Evolutionary conservation across 2,797 vertebrate genomes (phyloP).

Genomic region (Pseudochromis fuscus): DNA sequence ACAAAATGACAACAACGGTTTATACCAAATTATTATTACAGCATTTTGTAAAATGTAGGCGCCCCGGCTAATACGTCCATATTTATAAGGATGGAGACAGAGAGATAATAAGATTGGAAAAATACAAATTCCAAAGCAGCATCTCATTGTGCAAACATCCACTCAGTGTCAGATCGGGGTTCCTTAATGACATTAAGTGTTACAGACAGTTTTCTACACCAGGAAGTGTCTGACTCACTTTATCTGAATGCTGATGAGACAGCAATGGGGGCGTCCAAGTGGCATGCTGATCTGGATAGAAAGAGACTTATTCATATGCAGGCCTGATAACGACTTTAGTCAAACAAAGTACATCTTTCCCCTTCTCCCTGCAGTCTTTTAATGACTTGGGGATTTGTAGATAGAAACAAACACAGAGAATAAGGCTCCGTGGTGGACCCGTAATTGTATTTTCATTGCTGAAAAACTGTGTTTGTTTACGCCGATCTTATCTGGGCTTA

Average conservation of each 20-base stretch:
- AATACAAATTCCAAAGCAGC: slow-evolving; percentile 7
- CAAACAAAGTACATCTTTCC: slow-evolving; percentile 75
- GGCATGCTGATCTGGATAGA: slow-evolving; percentile 71
- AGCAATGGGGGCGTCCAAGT: slow-evolving; percentile 60
- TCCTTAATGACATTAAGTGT: slow-evolving; percentile 67
- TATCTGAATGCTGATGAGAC: slow-evolving; percentile 76
- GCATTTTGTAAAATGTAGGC: neutral
- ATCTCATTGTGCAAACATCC: slow-evolving; percentile 42
- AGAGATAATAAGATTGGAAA: neutral
- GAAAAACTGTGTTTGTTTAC: slow-evolving; percentile 71
- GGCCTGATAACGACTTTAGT: slow-evolving; percentile 69
- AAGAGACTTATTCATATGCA: slow-evolving; percentile 75
- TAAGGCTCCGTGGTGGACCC: slow-evolving; percentile 62
- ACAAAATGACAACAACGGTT: neutral
- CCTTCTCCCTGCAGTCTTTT: slow-evolving; percentile 63
- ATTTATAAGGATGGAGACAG: neutral
- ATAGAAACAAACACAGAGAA: slow-evolving; percentile 70
- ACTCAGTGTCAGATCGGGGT: slow-evolving; percentile 39
- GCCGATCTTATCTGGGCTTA: slow-evolving; percentile 60
- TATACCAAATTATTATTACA: neutral
- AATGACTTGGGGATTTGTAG: slow-evolving; percentile 76
- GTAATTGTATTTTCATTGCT: slow-evolving; percentile 74
- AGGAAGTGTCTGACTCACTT: slow-evolving; percentile 72
- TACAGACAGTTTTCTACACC: slow-evolving; percentile 69
- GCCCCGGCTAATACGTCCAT: neutral